phyloP scores from a whole-genome alignment of 2,888 invertebrate species.

The Eucriotettix oculatus region DNA sequence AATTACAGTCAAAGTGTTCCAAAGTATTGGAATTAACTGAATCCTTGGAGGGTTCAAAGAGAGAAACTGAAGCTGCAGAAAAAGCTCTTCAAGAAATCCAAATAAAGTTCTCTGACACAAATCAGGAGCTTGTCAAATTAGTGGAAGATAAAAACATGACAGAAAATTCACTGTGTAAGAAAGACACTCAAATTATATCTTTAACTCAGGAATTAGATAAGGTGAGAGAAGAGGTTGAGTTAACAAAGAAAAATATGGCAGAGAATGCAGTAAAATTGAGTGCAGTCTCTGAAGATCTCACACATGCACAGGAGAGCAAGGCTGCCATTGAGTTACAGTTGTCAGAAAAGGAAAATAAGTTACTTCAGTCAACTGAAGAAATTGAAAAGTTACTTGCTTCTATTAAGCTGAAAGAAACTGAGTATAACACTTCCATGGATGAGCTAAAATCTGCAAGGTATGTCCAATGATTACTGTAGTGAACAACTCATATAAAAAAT shows the following conservation, averaged over 20 bases:
- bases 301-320: not conserved
- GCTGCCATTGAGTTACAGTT: slow-evolving; percentile 8
- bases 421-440: too few relatives aligned
- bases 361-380: slow-evolving; percentile 6
- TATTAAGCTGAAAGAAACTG: too few relatives aligned
- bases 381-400: slow-evolving; percentile 2
- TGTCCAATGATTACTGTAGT: too few relatives aligned
- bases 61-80: slow-evolving; percentile 20
- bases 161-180: slow-evolving; percentile 13
- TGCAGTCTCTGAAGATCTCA: too few relatives aligned
- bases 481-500: too few relatives aligned
- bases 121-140: slow-evolving; percentile 34
- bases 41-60: too few relatives aligned
- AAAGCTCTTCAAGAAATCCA: slow-evolving; percentile 34
- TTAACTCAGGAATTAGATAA: slow-evolving; percentile 26
- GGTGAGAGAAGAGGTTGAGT: slow-evolving; percentile 7
- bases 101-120: slow-evolving; percentile 30
- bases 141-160: slow-evolving; percentile 21
- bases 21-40: too few relatives aligned
- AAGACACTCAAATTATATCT: slow-evolving; percentile 29
- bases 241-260: too few relatives aligned
- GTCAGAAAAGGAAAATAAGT: slow-evolving; percentile 10
- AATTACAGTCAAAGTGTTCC: too few relatives aligned
- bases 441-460: too few relatives aligned
- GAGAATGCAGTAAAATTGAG: too few relatives aligned